Evolutionary conservation across 1,140 invertebrate genomes (phyloP).

Genomic region (Heliconius congener): DNA sequence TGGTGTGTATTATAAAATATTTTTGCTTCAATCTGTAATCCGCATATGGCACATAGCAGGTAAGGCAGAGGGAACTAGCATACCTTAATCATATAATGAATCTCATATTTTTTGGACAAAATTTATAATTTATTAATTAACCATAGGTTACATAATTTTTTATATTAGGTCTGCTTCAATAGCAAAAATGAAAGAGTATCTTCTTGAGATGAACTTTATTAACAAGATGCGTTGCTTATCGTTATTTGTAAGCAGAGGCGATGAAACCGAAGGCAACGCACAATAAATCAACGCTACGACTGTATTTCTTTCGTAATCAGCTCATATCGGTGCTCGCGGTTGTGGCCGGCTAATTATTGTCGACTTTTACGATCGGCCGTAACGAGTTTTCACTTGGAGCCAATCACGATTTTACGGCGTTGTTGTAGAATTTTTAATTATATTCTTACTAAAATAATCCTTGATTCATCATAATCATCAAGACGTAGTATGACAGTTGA

Average conservation of each 20-base stretch:
- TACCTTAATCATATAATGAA: not conserved
- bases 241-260: conserved; percentile 47
- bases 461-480: conserved; percentile 22
- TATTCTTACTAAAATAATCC: conserved; percentile 47
- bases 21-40: no score
- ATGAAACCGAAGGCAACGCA: conserved; percentile 61
- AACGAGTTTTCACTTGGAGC: conserved; percentile 78
- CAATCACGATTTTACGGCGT: conserved; percentile 77
- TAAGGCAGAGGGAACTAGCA: no score
- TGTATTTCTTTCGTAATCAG: conserved; percentile 80
- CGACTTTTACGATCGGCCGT: conserved; percentile 77
- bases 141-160: not conserved
- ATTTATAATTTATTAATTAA: not conserved
- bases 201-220: conserved; percentile 57
- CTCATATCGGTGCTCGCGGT: conserved; percentile 76
- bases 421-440: conserved; percentile 66
- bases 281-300: conserved; percentile 77
- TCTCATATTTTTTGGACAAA: not conserved
- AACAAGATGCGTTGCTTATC: conserved; percentile 45
- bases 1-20: not conserved
- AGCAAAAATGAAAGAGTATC: conserved; percentile 30
- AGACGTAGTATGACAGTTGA: not conserved
- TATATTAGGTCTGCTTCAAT: not conserved
- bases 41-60: no score
- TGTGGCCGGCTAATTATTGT: conserved; percentile 78